Evolutionary conservation across 2,113 vertebrate genomes (phyloP), one percentile per base, ranked within the genome.

Genomic region (Onychostruthus taczanowskii): DNA sequence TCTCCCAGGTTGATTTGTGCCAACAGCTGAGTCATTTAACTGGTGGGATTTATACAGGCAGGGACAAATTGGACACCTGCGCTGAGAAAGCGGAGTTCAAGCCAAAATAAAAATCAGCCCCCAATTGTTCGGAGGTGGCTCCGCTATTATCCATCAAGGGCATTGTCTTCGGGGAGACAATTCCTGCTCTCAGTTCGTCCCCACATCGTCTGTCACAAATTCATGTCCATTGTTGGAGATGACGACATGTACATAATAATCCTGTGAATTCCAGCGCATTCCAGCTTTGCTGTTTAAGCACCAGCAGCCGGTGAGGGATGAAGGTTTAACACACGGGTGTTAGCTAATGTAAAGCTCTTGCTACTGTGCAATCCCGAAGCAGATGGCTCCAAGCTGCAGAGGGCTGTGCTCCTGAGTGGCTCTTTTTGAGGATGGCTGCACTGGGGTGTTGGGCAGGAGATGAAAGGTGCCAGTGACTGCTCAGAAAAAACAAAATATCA

Each of bases 61-160:
- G 81, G 95, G 59, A 79, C 82, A 79, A 96, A 91, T 79, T 82
- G 94, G 92, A 79, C 92, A 89, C 96, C 95, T 84, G 94, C 2
- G 20, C 85, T 17, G 82, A 43, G 75, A 79, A 76, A 84, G 94
- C 67, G 16, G 69, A 91, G 95, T 28, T 94, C 83, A 39, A 95
- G 94, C 92, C 92, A 85, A 95, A 94, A 96, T 56, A 93, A 91
- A 96, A 95, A 96, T 94, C 95, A 96, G 88, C 44, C 82, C 92
- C 92, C 44, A 0, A 88, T 91, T 96, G 94, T 95, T 91, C 6
- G 1, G 94, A 47, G 58, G 62, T 56, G 78, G 95, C 90, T 95
- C 75, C 0, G 13, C 92, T 87, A 64, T 94, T 94, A 21, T 62
- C 70, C 92, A 96, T 94, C 95, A 96, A 94, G 88, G 94, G 85